These are phyloP conservation scores for Hirtodrosophila confusa DNA, from an alignment of 2,888 invertebrate species.

Conservation along the genomic window DNA sequence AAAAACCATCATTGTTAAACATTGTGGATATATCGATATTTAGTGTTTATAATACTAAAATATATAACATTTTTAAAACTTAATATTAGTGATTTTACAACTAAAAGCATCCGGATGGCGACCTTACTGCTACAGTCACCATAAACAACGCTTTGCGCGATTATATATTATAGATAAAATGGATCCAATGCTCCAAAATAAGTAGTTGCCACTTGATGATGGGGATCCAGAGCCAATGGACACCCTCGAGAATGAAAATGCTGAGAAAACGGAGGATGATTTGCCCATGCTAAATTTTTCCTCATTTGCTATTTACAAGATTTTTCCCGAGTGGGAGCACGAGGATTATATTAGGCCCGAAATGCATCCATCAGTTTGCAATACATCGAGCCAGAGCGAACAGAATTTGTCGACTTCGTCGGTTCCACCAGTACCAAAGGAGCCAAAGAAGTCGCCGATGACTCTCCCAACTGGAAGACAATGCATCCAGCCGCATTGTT, in stretches of 20 bases:
- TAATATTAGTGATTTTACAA: slow-evolving; percentile 80
- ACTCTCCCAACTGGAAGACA: slow-evolving; percentile 85
- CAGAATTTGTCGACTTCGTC: slow-evolving; percentile 21
- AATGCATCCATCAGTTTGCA: slow-evolving; percentile 82
- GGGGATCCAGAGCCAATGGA: slow-evolving; percentile 59
- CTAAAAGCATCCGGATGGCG: slow-evolving; percentile 77
- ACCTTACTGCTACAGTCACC: slow-evolving; percentile 85
- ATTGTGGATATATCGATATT: too few species aligned
- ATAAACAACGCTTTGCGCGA: slow-evolving; percentile 90
- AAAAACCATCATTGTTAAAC: too few species aligned
- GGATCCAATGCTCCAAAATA: slow-evolving; percentile 65
- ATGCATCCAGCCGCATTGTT: slow-evolving; percentile 93
- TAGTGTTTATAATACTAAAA: too few species aligned
- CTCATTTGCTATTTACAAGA: slow-evolving; percentile 92
- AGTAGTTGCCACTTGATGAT: background rate
- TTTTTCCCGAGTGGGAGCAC: slow-evolving; percentile 92
- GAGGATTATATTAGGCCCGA: slow-evolving; percentile 88
- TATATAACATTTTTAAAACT: slow-evolving; percentile 22
- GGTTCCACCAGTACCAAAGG: slow-evolving; percentile 54
- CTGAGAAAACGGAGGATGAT: slow-evolving; percentile 84
- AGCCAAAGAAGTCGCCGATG: slow-evolving; percentile 84
- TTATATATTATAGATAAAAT: slow-evolving; percentile 86
- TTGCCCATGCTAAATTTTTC: slow-evolving; percentile 94
- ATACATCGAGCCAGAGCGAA: slow-evolving; percentile 33
- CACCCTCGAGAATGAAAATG: slow-evolving; percentile 19